Percentiles rank a stretch among this genome's conserved stretches.
These are phyloP conservation scores for Gallinago nigripennis DNA, from an alignment of 2,797 vertebrate genomes.

Conservation along the genomic window DNA sequence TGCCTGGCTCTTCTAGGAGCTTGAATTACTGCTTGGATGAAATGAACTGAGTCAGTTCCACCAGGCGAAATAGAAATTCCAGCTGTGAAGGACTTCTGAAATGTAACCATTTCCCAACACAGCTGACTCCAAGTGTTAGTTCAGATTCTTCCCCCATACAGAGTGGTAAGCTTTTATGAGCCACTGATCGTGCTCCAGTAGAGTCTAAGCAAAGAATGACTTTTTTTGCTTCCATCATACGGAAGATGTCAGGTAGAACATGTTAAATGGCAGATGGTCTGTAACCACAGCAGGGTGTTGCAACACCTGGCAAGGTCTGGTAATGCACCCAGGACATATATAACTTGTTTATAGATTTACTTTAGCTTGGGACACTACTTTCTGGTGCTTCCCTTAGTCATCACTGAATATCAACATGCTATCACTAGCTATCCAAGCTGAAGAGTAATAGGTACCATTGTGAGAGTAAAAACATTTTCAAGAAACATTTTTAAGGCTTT, in stretches of 20 bases:
- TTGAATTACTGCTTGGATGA: background rate
- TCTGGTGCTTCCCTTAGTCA: background rate
- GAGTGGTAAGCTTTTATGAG: background rate
- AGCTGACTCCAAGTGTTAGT: background rate
- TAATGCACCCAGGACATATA: background rate
- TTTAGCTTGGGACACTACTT: background rate
- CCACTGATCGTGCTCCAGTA: background rate
- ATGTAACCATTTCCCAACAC: background rate
- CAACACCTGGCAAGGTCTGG: background rate
- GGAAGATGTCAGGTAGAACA: background rate
- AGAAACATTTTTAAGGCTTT: background rate
- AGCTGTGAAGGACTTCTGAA: background rate
- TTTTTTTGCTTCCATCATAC: background rate
- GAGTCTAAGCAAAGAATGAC: background rate
- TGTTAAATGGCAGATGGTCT: background rate
- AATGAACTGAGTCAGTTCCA: background rate
- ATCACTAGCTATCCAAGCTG: background rate
- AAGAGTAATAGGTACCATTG: background rate
- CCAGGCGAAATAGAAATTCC: background rate
- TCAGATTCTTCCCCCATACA: background rate
- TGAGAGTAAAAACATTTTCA: background rate
- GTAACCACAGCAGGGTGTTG: background rate
- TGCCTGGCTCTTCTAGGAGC: background rate
- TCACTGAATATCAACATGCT: background rate
- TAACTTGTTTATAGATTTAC: background rate